These are phyloP conservation scores for Cyclina sinensis DNA, from an alignment of 1,140 invertebrate species.

Conservation along the genomic window DNA sequence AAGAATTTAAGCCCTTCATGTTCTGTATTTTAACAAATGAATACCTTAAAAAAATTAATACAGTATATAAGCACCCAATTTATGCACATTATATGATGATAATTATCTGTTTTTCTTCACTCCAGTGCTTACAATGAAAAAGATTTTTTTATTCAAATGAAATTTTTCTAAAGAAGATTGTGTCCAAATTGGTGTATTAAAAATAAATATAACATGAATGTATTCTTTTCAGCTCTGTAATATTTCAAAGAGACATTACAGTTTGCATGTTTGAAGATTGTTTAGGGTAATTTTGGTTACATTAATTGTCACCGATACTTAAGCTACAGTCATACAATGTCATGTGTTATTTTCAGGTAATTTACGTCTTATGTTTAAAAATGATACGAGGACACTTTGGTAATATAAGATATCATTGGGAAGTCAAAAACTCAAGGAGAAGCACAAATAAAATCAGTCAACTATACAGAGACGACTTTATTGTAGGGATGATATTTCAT, in stretches of 20 bases:
- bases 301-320: not conserved
- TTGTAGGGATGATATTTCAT: not conserved
- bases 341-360: constrained; percentile 23
- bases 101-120: too few species aligned
- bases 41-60: too few species aligned
- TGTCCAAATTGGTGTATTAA: not conserved
- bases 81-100: too few species aligned
- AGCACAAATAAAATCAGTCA: constrained; percentile 23
- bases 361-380: constrained; percentile 22
- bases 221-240: not conserved
- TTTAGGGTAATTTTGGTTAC: not conserved
- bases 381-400: not conserved
- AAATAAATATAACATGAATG: not conserved
- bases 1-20: too few species aligned
- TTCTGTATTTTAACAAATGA: too few species aligned
- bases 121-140: not conserved
- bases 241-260: not conserved
- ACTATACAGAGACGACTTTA: not conserved
- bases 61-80: too few species aligned
- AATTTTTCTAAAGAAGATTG: constrained; percentile 1
- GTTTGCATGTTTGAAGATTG: constrained; percentile 2
- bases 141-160: not conserved
- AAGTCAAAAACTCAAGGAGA: not conserved
- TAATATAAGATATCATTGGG: constrained; percentile 11
- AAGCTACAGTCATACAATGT: not conserved